Evolutionary conservation across 2,888 invertebrate species (phyloP), one percentile per base, ranked within the genome.

Genomic region (Cylloceria caligata): DNA sequence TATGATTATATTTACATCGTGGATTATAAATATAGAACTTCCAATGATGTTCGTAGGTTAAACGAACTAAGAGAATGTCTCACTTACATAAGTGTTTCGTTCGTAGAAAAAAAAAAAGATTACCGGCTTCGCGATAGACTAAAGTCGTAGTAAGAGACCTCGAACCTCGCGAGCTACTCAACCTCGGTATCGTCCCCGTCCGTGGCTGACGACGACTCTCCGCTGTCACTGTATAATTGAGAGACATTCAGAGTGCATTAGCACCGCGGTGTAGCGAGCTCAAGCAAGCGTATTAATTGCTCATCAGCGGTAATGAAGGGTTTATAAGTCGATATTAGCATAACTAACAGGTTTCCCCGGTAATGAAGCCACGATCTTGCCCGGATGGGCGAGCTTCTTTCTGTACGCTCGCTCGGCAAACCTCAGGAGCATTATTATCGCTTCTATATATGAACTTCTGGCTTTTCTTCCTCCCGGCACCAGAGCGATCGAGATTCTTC

Each of bases 241-340:
- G 89, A 89, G 89, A 88, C 90, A 88, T 88, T 88, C 86, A 86
- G 88, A 87, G 89, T 88, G 89, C 90, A 91, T 90, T 89, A 89
- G 88, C 89, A 87, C 86, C 71, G 85, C 73, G 81, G 62, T 64
- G 78, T 64, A 71, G 45, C 42, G 72, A 21, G 71, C 65, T 77
- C 68, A 68, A 71, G 47, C 86, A 76, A 83, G 88, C 90, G 91
- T 90, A 90, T 92, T 92, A 91, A 91, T 92, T 91, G 91, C 91
- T 91, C 91, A 91, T 91, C 90, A 89, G 86, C 89, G 87, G 88
- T 90, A 91, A 91, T 91, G 91, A 89, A 91, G 90, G 90, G 91
- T 91, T 91, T 90, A 91, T 91, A 90, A 91, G 91, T 87, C 89
- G 89, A 90, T 89, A 92, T 92, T 92, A 91, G 91, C 91, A 92